Percentiles rank a stretch among this genome's conserved stretches.
Evolutionary conservation across 2,113 vertebrate species (phyloP).

Genomic region (Megaleporinus macrocephalus): DNA sequence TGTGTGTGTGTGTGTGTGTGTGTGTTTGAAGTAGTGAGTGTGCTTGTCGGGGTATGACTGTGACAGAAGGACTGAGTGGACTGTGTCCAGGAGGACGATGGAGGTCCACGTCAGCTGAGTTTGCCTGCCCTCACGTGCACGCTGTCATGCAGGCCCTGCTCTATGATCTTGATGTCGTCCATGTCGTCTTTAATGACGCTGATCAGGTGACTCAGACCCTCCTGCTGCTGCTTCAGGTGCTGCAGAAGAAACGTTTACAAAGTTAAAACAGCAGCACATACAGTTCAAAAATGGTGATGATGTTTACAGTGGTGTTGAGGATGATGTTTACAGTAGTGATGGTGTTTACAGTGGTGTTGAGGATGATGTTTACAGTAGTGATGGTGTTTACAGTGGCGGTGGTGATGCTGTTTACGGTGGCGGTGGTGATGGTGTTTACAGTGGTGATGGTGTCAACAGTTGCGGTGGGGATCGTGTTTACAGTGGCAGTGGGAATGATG

Average conservation of each 20-base stretch:
- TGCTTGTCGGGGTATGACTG: not conserved
- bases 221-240: constrained; percentile 97
- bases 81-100: not conserved
- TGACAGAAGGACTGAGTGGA: not conserved
- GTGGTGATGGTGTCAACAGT: too few relatives aligned
- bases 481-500: too few relatives aligned
- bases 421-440: too few relatives aligned
- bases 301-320: too few relatives aligned
- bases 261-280: not conserved
- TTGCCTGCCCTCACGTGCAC: constrained; percentile 87
- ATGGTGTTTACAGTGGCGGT: too few relatives aligned
- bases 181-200: constrained; percentile 95
- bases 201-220: constrained; percentile 94
- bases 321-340: too few relatives aligned
- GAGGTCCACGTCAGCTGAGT: constrained; percentile 81
- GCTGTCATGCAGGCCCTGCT: constrained; percentile 89
- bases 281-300: too few relatives aligned
- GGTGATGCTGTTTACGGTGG: too few relatives aligned
- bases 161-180: constrained; percentile 95
- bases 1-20: not conserved
- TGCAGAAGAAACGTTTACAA: constrained; percentile 57
- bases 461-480: too few relatives aligned
- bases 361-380: too few relatives aligned
- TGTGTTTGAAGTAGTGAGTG: not conserved
- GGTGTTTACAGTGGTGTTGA: too few relatives aligned